Evolutionary conservation across 2,113 vertebrate genomes (phyloP), one percentile per base, ranked within the genome.

Genomic region (Pelvicachromis taeniatus): DNA sequence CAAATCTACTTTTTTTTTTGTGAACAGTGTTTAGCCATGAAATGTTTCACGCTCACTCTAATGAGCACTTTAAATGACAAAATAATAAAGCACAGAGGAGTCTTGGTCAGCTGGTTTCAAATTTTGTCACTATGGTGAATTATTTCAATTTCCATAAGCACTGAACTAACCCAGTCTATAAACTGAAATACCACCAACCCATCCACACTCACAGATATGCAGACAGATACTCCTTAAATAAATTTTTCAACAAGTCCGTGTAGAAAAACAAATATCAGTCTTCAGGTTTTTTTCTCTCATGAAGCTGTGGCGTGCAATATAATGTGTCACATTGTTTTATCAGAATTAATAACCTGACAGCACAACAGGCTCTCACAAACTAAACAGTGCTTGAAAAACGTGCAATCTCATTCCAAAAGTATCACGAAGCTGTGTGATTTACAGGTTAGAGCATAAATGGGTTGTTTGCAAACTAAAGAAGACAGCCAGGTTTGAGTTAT

Each of bases 41-140:
- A 7, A 38, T 85, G 61, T 54, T 90, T 90, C 85, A 90, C 42
- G 65, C 78, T 23, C 45, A 4, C 35, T 59, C n/a, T 81, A 89
- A 86, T 90, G 75, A 89, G 75, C 86, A 77, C 4, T 31, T 14
- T 58, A 70, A 87, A 78, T 83, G 68, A 55, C 59, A 79, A 82
- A 80, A 80, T 65, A 52, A n/a, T 23, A 38, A 50, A 45, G 59
- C 45, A 13, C 12, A 2, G 77, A 75, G 31, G n/a, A 6, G 54
- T 55, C 73, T 83, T 50, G 35, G 68, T 81, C 86, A 48, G 16
- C 35, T 77, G 40, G 63, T 23, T 77, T 83, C 55, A 58, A 11
- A 54, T 65, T 70, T 82, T 4, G 77, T 23, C 29, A 48, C 33
- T n/a, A 63, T 48, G 35, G 11, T 35, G 53, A 79, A 53, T 58